Conservation (phyloP, 1,140 invertebrate genomes). For the Trichonephila clavipes region DNA sequence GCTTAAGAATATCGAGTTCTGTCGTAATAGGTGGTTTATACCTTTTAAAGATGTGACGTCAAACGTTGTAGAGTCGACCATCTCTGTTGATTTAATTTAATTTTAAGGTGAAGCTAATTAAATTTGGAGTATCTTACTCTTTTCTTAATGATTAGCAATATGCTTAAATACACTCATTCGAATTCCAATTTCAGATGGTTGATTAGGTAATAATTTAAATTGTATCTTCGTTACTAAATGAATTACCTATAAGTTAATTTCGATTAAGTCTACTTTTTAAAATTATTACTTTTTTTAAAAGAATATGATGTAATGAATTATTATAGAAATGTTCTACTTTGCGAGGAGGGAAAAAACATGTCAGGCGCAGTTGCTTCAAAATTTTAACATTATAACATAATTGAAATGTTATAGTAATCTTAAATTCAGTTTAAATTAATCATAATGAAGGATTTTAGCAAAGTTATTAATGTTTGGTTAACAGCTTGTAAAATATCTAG, state of each 20-base stretch:
- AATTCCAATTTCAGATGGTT: conserved; percentile 34
- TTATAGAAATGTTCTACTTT: too few relatives aligned
- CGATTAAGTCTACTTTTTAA: background rate
- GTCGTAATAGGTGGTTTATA: conserved; percentile 1
- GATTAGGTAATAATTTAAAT: conserved; percentile 66
- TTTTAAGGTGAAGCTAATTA: conserved; percentile 71
- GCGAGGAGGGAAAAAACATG: too few relatives aligned
- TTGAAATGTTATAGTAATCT: too few relatives aligned
- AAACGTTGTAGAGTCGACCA: conserved; percentile 1
- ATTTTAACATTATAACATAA: too few relatives aligned
- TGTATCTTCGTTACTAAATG: conserved; percentile 61
- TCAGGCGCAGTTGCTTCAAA: too few relatives aligned
- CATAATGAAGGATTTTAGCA: too few relatives aligned
- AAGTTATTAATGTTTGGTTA: too few relatives aligned
- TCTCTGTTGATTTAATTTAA: conserved; percentile 60
- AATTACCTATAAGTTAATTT: conserved; percentile 46
- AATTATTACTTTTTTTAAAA: too few relatives aligned
- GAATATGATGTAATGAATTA: too few relatives aligned
- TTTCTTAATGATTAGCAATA: conserved; percentile 73
- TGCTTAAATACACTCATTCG: conserved; percentile 50
- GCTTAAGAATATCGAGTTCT: conserved; percentile 27
- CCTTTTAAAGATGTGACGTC: conserved; percentile 29
- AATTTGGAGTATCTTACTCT: conserved; percentile 41
- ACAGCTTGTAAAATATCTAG: too few relatives aligned
- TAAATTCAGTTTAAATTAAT: too few relatives aligned